Base-by-base conservation (phyloP, 2,888 invertebrate species). In the Drosophila pseudotakahashii region DNA sequence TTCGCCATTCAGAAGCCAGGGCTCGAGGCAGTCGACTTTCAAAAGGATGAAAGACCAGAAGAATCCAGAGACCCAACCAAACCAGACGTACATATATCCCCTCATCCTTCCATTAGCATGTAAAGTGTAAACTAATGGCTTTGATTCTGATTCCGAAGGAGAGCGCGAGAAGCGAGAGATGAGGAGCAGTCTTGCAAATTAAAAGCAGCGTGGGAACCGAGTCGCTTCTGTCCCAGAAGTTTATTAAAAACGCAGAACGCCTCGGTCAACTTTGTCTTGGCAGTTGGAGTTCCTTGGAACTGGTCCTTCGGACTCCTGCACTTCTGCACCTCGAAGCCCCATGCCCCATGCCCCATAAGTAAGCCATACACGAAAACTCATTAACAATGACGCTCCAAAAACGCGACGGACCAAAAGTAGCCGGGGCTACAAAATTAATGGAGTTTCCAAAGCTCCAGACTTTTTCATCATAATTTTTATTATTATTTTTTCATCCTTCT, bases 121-220 rank as follows among this genome's bases (percentile, higher is more conserved):
- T 79, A 80, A 89, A 89, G 88, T 90, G 90, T 89, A 89, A 91
- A 89, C 89, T 91, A 89, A 91, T 89, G 81, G 85, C 78, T 89
- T 82, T 79, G 73, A 85, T 88, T 75, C 83, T 75, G 67, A 68
- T 55, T 72, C 59, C 52, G 39, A 41, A 32, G 54, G 68, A 47
- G 69, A 60, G 26, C 48, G n/a, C 23, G 11, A 30, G 26, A 47
- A 34, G 60, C 19, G 19, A 2, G 19, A 19, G 19, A 19, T 19
- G 19, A 19, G 19, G 19, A 19, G 19, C 19, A 37, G 37, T 39
- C 53, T 60, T 39, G 71, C 50, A 68, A 74, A 73, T 69, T 77
- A 67, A 77, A 69, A 77, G 79, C 78, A 89, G 89, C 89, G 89
- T 89, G 89, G 89, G 89, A 89, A 89, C 86, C 66, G 54, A 61